These are phyloP conservation scores for Microplitis manilae DNA, from an alignment of 2,888 invertebrate genomes.

Conservation along the genomic window DNA sequence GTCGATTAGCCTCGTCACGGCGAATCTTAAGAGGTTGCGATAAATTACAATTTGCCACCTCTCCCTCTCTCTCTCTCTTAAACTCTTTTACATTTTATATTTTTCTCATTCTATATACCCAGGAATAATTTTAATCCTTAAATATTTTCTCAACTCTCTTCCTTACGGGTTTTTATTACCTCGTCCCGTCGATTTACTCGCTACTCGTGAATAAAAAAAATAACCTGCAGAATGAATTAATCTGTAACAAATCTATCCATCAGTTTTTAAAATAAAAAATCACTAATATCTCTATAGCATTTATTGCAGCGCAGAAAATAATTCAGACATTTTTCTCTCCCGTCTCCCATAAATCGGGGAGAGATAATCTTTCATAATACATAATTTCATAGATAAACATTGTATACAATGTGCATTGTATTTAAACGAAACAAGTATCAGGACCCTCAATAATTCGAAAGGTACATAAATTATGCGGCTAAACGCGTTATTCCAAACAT, in stretches of 20 bases:
- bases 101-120: slow-evolving; percentile 6
- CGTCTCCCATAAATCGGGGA: background rate
- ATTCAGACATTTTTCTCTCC: background rate
- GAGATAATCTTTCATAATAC: too few relatives aligned
- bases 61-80: slow-evolving; percentile 19
- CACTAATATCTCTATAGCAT: slow-evolving; percentile 4
- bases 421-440: too few relatives aligned
- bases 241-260: slow-evolving; percentile 40
- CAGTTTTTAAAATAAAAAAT: background rate
- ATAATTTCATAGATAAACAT: too few relatives aligned
- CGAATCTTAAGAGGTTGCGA: slow-evolving; percentile 52
- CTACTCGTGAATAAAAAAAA: slow-evolving; percentile 32
- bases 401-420: too few relatives aligned
- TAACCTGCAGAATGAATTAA: slow-evolving; percentile 23
- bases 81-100: slow-evolving; percentile 9
- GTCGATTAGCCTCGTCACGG: slow-evolving; percentile 57
- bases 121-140: slow-evolving; percentile 36
- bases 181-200: slow-evolving; percentile 45
- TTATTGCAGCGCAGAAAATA: background rate
- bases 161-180: slow-evolving; percentile 17
- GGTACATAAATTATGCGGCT: too few relatives aligned
- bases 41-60: slow-evolving; percentile 62
- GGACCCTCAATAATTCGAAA: too few relatives aligned
- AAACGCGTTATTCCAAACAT: background rate
- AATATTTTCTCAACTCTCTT: slow-evolving; percentile 19